These are phyloP conservation scores for Holotrichia oblita DNA, from an alignment of 1,140 invertebrate species.

Conservation along the genomic window DNA sequence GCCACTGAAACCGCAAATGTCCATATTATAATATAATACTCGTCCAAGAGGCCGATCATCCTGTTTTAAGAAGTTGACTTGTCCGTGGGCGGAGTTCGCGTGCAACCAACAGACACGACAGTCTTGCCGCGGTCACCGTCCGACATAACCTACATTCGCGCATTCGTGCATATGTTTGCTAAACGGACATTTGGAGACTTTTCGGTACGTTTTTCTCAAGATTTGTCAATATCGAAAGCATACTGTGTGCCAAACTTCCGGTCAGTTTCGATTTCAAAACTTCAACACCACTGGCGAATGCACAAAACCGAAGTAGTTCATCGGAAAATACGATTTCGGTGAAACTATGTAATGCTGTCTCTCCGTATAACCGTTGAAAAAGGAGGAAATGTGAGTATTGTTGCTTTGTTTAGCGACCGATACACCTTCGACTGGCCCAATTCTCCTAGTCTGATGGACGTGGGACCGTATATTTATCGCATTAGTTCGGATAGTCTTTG, in stretches of 20 bases:
- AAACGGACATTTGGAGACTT: constrained; percentile 42
- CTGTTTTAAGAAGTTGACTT: constrained; percentile 38
- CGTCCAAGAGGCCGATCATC: constrained; percentile 37
- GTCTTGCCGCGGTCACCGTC: constrained; percentile 47
- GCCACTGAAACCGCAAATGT: not conserved
- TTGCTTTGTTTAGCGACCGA: constrained; percentile 27
- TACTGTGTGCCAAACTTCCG: constrained; percentile 18
- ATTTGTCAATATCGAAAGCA: not conserved
- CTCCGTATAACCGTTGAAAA: constrained; percentile 16
- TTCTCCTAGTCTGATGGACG: constrained; percentile 30
- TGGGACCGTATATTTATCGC: constrained; percentile 15
- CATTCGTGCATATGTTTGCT: constrained; percentile 43
- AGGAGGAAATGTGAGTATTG: constrained; percentile 31
- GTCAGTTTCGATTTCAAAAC: not conserved
- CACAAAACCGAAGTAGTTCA: constrained; percentile 31
- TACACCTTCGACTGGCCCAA: constrained; percentile 21
- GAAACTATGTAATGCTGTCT: constrained; percentile 12
- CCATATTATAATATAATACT: constrained; percentile 17
- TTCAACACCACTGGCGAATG: not conserved
- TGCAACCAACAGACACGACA: constrained; percentile 47
- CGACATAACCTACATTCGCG: constrained; percentile 47
- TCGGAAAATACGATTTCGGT: constrained; percentile 24
- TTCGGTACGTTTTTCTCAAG: not conserved
- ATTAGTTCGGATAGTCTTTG: not conserved
- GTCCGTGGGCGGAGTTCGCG: constrained; percentile 47